These are phyloP conservation scores for Coecobrya sp. DNA, from an alignment of 2,888 invertebrate species.

Conservation along the genomic window DNA sequence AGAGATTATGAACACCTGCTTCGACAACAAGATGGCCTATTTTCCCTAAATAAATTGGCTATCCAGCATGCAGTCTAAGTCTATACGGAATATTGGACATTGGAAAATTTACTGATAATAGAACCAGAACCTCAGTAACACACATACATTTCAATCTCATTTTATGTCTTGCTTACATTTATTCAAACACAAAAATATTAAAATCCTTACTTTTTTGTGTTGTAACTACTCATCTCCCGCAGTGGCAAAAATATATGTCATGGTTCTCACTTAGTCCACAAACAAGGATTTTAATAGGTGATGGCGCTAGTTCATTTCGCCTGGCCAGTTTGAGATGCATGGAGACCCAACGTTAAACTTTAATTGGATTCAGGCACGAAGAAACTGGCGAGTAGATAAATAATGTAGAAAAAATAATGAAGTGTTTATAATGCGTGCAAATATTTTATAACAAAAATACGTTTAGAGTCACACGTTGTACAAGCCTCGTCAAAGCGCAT, in stretches of 20 bases:
- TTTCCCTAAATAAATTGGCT: constrained; percentile 47
- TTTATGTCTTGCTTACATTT: too few relatives aligned
- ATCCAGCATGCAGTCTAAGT: not conserved
- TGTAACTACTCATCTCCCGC: too few relatives aligned
- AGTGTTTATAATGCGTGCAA: not conserved
- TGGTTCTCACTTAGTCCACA: too few relatives aligned
- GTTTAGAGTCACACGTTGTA: not conserved
- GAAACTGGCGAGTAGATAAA: not conserved
- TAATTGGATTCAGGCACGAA: not conserved
- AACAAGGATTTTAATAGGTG: too few relatives aligned
- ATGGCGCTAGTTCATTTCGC: too few relatives aligned
- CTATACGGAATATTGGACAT: not conserved
- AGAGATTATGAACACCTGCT: constrained; percentile 60
- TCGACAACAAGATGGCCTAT: constrained; percentile 26
- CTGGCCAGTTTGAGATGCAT: too few relatives aligned
- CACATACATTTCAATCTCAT: too few relatives aligned
- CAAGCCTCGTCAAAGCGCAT: too few relatives aligned
- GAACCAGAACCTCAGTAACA: too few relatives aligned
- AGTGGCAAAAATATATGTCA: too few relatives aligned
- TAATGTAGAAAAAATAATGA: not conserved
- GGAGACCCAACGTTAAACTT: not conserved
- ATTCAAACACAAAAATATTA: too few relatives aligned
- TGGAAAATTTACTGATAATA: not conserved
- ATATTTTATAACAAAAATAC: not conserved
- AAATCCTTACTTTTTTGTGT: too few relatives aligned